Evolutionary conservation across 2,797 vertebrate species (phyloP), one percentile per base, ranked within the genome.

Genomic region (Schizopygopsis pylzovi): DNA sequence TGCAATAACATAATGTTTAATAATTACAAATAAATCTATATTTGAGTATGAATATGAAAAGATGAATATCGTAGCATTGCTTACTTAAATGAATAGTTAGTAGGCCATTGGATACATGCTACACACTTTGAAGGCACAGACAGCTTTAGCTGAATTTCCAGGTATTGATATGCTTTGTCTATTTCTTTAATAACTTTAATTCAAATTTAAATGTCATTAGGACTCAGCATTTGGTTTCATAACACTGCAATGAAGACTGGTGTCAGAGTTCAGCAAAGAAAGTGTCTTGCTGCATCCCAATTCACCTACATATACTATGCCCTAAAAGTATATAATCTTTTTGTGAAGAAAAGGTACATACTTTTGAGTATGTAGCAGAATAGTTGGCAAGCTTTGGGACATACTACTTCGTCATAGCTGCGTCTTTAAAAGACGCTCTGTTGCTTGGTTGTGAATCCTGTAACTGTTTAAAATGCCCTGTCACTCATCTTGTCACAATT

Each of bases 201-300:
- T 54, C 3, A 56, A n/a, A 56, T n/a, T 15, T 22, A 39, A 59
- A 49, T 47, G 15, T 45, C 10, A 7, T n/a, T 68, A n/a, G 12
- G 12, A 16, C 43, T 81, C 15, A 6, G 4, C 22, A 20, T 63
- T 37, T 82, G 9, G 13, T 43, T 76, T 75, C 28, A 52, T 63
- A n/a, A 65, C 11, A 37, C 6, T 28, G 6, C 28, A 43, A n/a
- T 20, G 9, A 25, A 84, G 11, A 67, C n/a, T 77, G 33, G 22
- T 76, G 82, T 67, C 45, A 83, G 22, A 67, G 61, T 68, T 77
- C n/a, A 28, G 12, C 28, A 16, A 22, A 45, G 11, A 59, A 81
- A 39, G 33, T 81, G 65, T 81, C 41, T 28, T 61, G 59, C 22
- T 61, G 4, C 49, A 0, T 52, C 49, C 16, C 49, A 52, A 18